Percentiles rank a stretch among this genome's conserved stretches.
phyloP scores from a whole-genome alignment of 2,888 invertebrate species.

The Mesopsocus fuscifrons region DNA sequence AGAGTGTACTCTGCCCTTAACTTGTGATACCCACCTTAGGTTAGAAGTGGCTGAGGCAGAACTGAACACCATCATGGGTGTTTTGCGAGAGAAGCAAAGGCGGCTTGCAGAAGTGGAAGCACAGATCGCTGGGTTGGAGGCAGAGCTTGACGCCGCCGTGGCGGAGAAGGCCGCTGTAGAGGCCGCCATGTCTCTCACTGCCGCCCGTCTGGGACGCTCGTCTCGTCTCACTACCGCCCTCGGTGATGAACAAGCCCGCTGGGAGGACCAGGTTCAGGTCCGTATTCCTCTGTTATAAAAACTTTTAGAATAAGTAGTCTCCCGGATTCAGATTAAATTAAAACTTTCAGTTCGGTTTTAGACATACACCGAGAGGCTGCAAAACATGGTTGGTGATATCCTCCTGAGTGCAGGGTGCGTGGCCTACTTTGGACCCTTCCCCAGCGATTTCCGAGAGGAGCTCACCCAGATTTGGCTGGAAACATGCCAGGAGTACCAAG shows the following conservation, averaged over 20 bases:
- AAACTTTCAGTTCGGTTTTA: slow-evolving; percentile 24
- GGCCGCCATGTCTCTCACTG: slow-evolving; percentile 55
- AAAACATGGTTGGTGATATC: slow-evolving; percentile 68
- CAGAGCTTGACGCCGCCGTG: slow-evolving; percentile 50
- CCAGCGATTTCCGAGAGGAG: slow-evolving; percentile 45
- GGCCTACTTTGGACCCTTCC: slow-evolving; percentile 84
- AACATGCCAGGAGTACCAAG: slow-evolving; percentile 40
- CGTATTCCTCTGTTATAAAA: too few species aligned
- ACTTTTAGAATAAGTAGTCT: too few species aligned
- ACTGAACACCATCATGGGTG: slow-evolving; percentile 51
- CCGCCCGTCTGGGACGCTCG: slow-evolving; percentile 58
- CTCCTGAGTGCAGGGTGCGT: slow-evolving; percentile 72
- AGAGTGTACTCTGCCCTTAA: too few species aligned
- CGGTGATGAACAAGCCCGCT: slow-evolving; percentile 67
- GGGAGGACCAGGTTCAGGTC: slow-evolving; percentile 55
- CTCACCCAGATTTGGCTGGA: slow-evolving; percentile 47
- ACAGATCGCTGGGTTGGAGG: slow-evolving; percentile 34
- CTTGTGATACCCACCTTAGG: slow-evolving; percentile 38
- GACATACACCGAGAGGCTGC: slow-evolving; percentile 43
- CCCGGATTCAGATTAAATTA: too few species aligned
- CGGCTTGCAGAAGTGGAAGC: slow-evolving; percentile 66
- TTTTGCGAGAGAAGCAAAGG: slow-evolving; percentile 60
- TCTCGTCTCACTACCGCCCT: slow-evolving; percentile 71
- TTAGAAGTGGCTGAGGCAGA: slow-evolving; percentile 61
- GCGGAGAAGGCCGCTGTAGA: slow-evolving; percentile 53